Percentiles rank a stretch among this genome's conserved stretches.
These are phyloP conservation scores for Hippocampus comes DNA, from an alignment of 2,113 vertebrate genomes.

Conservation along the genomic window DNA sequence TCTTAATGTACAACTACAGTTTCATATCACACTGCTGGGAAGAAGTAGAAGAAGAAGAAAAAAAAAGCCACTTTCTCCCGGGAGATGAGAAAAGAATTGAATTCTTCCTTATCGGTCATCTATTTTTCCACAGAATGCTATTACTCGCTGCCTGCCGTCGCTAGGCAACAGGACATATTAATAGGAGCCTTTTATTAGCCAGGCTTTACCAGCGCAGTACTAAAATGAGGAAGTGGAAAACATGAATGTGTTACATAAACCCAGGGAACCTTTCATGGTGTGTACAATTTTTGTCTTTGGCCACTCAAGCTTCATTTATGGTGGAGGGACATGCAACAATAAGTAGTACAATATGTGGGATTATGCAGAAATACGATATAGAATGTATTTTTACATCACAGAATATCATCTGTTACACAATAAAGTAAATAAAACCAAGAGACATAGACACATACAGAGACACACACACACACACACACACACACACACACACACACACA, in stretches of 20 bases:
- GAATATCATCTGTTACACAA: background rate
- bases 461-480: no score
- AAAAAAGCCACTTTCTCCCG: slow-evolving; percentile 96
- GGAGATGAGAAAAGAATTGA: slow-evolving; percentile 99
- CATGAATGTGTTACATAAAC: slow-evolving; percentile 99
- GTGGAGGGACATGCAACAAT: slow-evolving; percentile 89
- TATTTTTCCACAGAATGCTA: slow-evolving; percentile 98
- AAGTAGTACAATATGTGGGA: background rate
- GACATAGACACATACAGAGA: no score
- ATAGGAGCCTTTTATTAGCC: slow-evolving; percentile 99
- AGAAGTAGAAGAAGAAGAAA: slow-evolving; percentile 25
- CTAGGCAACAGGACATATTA: slow-evolving; percentile 99
- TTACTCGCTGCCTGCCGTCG: slow-evolving; percentile 98
- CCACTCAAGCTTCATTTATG: slow-evolving; percentile 99
- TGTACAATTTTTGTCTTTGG: slow-evolving; percentile 96
- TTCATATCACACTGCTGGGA: slow-evolving; percentile 95
- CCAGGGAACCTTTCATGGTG: slow-evolving; percentile 94
- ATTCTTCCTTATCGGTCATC: slow-evolving; percentile 99
- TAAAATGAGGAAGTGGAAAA: slow-evolving; percentile 99
- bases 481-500: no score
- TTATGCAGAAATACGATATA: background rate
- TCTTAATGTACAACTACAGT: slow-evolving; percentile 84
- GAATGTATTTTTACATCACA: background rate
- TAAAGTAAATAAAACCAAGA: background rate
- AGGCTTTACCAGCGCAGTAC: slow-evolving; percentile 98